A percentile compares a stretch with the other conserved stretches of the same genome.
Evolutionary conservation across 2,888 invertebrate genomes (phyloP).

Genomic region (Polyommatus iphigenia): DNA sequence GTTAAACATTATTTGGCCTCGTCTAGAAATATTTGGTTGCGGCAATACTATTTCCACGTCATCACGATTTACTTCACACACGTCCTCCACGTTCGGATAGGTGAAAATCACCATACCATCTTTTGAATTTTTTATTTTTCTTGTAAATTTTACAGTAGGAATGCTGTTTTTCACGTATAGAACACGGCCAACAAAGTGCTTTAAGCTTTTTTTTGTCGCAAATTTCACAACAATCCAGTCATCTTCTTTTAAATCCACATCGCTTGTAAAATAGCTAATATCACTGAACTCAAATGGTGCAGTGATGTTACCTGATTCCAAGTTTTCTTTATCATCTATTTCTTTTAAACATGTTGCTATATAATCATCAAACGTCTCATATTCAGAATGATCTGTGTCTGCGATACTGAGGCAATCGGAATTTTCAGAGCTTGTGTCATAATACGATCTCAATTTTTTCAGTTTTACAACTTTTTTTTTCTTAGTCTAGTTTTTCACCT

Average conservation of each 20-base stretch:
- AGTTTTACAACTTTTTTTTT: constrained; percentile 23
- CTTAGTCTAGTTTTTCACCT: constrained; percentile 11
- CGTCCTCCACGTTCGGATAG: constrained; percentile 39
- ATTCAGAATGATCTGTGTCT: constrained; percentile 34
- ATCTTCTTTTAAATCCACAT: constrained; percentile 34
- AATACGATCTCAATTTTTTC: constrained; percentile 13
- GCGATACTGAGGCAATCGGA: constrained; percentile 13
- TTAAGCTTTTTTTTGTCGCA: constrained; percentile 24
- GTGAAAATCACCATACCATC: constrained; percentile 34
- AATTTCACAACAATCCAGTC: constrained; percentile 38
- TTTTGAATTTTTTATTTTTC: constrained; percentile 36
- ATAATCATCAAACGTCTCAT: constrained; percentile 32
- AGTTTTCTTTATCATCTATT: constrained; percentile 17
- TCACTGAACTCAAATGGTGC: constrained; percentile 10
- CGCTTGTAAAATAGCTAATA: constrained; percentile 32
- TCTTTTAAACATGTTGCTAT: constrained; percentile 31
- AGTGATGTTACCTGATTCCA: constrained; percentile 25
- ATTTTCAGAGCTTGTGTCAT: constrained; percentile 30
- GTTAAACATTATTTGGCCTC: constrained; percentile 38
- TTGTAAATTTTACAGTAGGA: constrained; percentile 38
- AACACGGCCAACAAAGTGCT: constrained; percentile 35
- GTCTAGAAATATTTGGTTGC: constrained; percentile 37
- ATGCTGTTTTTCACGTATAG: constrained; percentile 36
- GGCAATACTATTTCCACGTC: constrained; percentile 40
- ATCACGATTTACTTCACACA: constrained; percentile 39